These are phyloP conservation scores for Calidris pugnax DNA, from an alignment of 2,113 vertebrate genomes.

Conservation along the genomic window DNA sequence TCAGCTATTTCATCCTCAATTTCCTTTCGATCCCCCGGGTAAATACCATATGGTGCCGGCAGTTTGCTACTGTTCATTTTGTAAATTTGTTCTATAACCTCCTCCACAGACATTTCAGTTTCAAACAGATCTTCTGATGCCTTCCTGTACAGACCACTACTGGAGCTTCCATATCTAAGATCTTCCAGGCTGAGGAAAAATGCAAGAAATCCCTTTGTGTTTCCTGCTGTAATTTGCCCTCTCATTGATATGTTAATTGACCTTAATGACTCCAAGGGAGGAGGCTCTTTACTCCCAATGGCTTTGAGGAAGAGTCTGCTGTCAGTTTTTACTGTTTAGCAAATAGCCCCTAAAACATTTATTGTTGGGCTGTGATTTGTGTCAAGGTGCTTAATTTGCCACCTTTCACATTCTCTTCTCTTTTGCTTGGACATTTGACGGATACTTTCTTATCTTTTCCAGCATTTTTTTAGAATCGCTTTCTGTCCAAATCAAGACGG, in stretches of 20 bases:
- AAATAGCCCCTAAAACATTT: neutral
- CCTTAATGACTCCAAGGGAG: neutral
- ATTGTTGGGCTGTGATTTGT: neutral
- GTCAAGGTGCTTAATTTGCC: neutral
- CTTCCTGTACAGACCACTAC: neutral
- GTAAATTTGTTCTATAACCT: slow-evolving; percentile 41
- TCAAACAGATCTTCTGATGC: neutral
- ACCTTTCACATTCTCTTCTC: neutral
- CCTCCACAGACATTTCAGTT: neutral
- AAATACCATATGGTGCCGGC: slow-evolving; percentile 20
- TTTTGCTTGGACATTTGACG: neutral
- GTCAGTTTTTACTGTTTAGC: neutral
- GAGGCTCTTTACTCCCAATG: accelerated
- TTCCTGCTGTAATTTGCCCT: neutral
- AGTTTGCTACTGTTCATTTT: slow-evolving; percentile 38
- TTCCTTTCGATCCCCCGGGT: slow-evolving; percentile 1
- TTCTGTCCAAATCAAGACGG: neutral
- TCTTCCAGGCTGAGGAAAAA: neutral
- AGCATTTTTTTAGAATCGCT: neutral
- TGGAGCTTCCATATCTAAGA: neutral
- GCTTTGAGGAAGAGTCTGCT: neutral
- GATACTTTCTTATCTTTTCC: neutral
- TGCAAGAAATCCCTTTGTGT: neutral
- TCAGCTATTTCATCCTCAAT: slow-evolving; percentile 26
- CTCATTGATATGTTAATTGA: neutral